phyloP scores from a whole-genome alignment of 2,797 vertebrate genomes.

The Percopsis omiscomaycus region DNA sequence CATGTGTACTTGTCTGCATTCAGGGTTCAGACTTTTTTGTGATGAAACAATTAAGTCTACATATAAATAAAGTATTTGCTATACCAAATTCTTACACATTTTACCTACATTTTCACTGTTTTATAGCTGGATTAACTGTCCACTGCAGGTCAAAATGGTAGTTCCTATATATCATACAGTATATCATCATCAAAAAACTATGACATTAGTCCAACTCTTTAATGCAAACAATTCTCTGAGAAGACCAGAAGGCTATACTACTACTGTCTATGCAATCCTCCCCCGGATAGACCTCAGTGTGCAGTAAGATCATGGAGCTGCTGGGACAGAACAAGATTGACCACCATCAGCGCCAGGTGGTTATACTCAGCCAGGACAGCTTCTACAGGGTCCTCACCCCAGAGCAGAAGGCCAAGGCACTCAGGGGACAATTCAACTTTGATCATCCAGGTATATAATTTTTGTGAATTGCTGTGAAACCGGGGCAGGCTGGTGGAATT shows the following conservation, averaged over 20 bases:
- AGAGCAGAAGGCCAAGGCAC: conserved; percentile 93
- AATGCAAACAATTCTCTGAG: too few species aligned
- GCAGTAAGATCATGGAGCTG: conserved; percentile 95
- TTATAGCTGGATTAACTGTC: neutral
- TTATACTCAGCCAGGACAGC: conserved; percentile 95
- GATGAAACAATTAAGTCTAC: too few species aligned
- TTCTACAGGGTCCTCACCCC: conserved; percentile 94
- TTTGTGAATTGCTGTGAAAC: neutral
- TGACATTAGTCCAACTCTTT: too few species aligned
- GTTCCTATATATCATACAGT: too few species aligned
- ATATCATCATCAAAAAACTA: too few species aligned
- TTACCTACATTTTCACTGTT: too few species aligned
- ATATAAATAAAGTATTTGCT: too few species aligned
- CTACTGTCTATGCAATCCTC: neutral
- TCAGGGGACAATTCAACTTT: conserved; percentile 97
- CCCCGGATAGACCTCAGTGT: conserved; percentile 87
- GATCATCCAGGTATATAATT: conserved; percentile 89
- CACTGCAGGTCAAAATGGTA: neutral
- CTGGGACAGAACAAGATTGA: conserved; percentile 97
- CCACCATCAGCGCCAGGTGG: conserved; percentile 92
- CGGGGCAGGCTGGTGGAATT: neutral
- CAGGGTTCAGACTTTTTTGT: too few species aligned
- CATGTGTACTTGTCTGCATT: neutral
- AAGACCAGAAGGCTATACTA: neutral
- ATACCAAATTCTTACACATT: too few species aligned